A percentile compares a stretch with the other conserved stretches of the same genome.
Conservation (phyloP, 53 echinoderm and acorn worm genomes). For the Hippasteria phrygiana region DNA sequence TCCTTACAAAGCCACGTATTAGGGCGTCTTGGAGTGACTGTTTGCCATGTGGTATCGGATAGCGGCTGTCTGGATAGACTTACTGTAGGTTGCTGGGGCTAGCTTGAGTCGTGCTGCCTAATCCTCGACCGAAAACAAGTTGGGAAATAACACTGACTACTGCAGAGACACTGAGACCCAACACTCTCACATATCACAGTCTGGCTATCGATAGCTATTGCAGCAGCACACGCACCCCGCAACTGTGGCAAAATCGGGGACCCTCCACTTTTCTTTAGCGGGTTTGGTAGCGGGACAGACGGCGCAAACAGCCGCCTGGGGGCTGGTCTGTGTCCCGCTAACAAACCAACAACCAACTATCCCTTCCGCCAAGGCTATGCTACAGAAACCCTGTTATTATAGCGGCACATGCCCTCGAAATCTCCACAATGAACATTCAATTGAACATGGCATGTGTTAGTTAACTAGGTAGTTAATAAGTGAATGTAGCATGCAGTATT, state of each 20-base stretch:
- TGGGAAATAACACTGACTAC: constrained; percentile 66
- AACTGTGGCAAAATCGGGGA: constrained; percentile 60
- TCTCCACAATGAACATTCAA: constrained; percentile 52
- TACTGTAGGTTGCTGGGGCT: constrained; percentile 44
- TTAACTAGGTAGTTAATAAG: constrained; percentile 21
- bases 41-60: constrained; percentile 69
- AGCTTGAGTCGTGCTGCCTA: constrained; percentile 34
- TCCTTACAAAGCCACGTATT: constrained; percentile 66
- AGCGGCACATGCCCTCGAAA: constrained; percentile 9
- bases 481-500: constrained; percentile 24
- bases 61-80: constrained; percentile 58
- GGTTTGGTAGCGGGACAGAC: constrained; percentile 35
- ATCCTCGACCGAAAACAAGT: constrained; percentile 69
- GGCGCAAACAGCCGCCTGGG: constrained; percentile 42
- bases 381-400: constrained; percentile 16
- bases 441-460: constrained; percentile 30
- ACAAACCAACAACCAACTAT: constrained; percentile 62
- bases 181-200: constrained; percentile 46
- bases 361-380: constrained; percentile 12
- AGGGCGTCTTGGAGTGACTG: constrained; percentile 60
- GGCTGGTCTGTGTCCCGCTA: constrained; percentile 50
- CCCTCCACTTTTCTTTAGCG: constrained; percentile 22
- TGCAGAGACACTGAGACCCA: constrained; percentile 34
- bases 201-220: constrained; percentile 47
- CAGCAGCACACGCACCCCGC: constrained; percentile 48